These are phyloP conservation scores for Pemphredon lugubris DNA, from an alignment of 2,888 invertebrate species.

Conservation along the genomic window DNA sequence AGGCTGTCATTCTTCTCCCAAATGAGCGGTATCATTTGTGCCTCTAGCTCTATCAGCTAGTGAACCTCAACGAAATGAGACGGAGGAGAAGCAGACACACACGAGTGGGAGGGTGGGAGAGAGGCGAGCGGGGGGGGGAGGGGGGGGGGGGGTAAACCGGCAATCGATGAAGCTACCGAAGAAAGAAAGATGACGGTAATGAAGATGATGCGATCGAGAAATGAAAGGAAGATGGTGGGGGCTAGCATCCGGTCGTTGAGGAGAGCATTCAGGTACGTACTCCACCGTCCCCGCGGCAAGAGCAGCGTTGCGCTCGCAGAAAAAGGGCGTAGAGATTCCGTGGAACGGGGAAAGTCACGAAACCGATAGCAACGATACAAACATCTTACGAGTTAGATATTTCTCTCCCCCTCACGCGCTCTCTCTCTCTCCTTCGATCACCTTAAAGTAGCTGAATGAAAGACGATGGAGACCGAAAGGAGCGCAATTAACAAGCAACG, in stretches of 20 bases:
- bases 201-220: constrained; percentile 67
- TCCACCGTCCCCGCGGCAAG: constrained; percentile 31
- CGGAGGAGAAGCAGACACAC: no score
- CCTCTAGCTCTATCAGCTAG: no score
- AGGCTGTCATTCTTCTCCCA: no score
- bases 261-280: constrained; percentile 65
- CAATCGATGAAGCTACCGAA: constrained; percentile 12
- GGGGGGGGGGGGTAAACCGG: background rate
- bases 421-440: background rate
- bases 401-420: background rate
- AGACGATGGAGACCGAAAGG: constrained; percentile 13
- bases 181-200: constrained; percentile 64
- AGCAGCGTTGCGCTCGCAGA: constrained; percentile 27
- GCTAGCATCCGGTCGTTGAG: constrained; percentile 72
- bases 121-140: constrained; percentile 18
- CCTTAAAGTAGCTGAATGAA: constrained; percentile 6
- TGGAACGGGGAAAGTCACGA: constrained; percentile 14
- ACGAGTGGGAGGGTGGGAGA: no score
- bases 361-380: constrained; percentile 6
- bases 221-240: constrained; percentile 59
- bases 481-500: constrained; percentile 35
- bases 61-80: no score
- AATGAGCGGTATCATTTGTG: no score
- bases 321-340: constrained; percentile 27
- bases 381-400: no score